Evolutionary conservation across 37 sponge, comb jelly and placozoan genomes (phyloP), one percentile per base, ranked within the genome.

Genomic region (Mnemiopsis leidyi): DNA sequence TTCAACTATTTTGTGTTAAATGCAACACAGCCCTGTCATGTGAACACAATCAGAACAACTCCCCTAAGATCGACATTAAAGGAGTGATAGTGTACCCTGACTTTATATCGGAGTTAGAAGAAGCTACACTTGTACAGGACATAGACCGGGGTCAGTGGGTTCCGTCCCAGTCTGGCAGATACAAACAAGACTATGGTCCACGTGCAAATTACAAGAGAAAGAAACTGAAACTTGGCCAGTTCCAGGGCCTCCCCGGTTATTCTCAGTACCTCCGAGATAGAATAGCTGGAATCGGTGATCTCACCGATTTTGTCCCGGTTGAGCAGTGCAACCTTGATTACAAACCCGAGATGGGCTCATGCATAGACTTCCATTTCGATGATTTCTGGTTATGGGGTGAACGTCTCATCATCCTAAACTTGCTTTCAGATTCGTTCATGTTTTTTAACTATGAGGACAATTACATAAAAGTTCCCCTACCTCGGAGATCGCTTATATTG

Each of bases 301-400:
- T 97, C 2, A 36, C 29, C 5, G 69, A 39, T 26, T 99, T 97
- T 92, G 36, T 68, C 9, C 97, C 97, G 29, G 97, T 99, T 39
- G 99, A 99, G 93, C 92, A 96, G 76, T 99, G 99, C 69, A 96
- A 96, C 94, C 92, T 99, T 18, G 96, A 96, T 32, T 99, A 99
- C 93, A 29, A 73, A 28, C 95, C 97, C 0, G 94, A 94, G 21
- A 48, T 95, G 30, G 99, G 99, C 23, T 93, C 99, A 30, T 71
- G 95, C 39, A 99, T 99, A 38, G 97, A 96, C 35, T 97, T 98
- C 33, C 99, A 99, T 76, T 26, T 76, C 0, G 99, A 99, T 83
- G 99, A 99, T 93, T 30, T 68, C 90, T 99, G 99, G 99, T 34
- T 99, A 37, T 99, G 99, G 99, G 99, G 99, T 0, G 95, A 96